phyloP scores from a whole-genome alignment of 2,888 invertebrate genomes.

The Drosophila subquinaria region DNA sequence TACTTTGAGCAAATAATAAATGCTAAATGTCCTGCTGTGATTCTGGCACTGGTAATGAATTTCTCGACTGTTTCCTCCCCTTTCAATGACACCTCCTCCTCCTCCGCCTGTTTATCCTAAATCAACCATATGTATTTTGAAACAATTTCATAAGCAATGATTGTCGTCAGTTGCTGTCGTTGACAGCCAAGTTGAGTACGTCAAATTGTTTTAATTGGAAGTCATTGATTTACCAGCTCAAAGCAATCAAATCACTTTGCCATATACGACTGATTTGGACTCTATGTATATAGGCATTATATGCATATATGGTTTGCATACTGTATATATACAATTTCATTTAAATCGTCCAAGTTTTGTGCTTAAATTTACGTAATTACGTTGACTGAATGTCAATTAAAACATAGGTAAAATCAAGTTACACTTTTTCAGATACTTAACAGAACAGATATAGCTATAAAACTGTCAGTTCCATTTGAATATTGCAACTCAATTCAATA shows the following conservation, averaged over 20 bases:
- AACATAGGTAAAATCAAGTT: not conserved
- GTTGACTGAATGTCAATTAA: not conserved
- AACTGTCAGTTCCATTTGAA: no score
- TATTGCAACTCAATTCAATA: no score
- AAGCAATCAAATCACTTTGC: constrained; percentile 77
- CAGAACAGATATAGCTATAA: not conserved
- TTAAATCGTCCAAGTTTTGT: constrained; percentile 1
- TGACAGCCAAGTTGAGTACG: constrained; percentile 69
- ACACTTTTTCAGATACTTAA: not conserved
- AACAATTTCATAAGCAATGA: constrained; percentile 75
- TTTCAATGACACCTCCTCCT: not conserved
- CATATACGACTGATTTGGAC: constrained; percentile 15
- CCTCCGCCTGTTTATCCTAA: constrained; percentile 3
- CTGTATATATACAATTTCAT: not conserved
- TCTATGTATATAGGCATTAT: constrained; percentile 23
- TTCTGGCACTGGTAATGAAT: constrained; percentile 33
- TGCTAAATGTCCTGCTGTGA: constrained; percentile 50
- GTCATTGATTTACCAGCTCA: constrained; percentile 69
- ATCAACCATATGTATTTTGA: constrained; percentile 60
- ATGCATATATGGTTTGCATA: constrained; percentile 3
- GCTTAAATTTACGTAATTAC: not conserved
- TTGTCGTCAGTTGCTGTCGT: constrained; percentile 55
- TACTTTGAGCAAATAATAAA: not conserved
- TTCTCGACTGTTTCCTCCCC: constrained; percentile 23
- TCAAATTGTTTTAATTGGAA: constrained; percentile 80